phyloP scores from a whole-genome alignment of 2,113 vertebrate species.

The Acanthisitta chloris region DNA sequence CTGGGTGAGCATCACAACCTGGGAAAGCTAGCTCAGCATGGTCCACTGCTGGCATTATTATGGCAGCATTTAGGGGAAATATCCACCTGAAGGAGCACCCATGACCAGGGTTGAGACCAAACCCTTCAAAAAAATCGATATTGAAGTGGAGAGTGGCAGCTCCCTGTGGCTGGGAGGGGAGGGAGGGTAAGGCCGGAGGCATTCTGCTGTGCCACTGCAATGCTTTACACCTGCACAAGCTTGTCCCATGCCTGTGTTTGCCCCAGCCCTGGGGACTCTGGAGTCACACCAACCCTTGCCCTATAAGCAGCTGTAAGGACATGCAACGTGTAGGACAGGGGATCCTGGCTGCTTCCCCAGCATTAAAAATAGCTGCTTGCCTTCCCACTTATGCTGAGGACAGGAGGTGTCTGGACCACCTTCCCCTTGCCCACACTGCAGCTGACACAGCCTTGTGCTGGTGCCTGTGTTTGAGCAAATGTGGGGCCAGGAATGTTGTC shows the following conservation, averaged over 20 bases:
- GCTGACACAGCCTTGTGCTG: neutral
- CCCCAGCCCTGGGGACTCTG: too few relatives aligned
- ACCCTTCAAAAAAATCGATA: neutral
- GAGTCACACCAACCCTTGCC: neutral
- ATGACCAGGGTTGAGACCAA: neutral
- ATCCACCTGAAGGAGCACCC: neutral
- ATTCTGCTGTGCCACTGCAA: accelerated
- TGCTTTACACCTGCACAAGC: neutral
- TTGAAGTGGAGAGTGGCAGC: neutral
- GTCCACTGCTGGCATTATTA: neutral
- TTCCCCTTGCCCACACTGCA: neutral
- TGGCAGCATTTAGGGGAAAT: neutral
- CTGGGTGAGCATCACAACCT: neutral
- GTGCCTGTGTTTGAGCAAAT: neutral
- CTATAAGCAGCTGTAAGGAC: neutral
- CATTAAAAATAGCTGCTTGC: neutral
- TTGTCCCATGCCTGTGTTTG: accelerated
- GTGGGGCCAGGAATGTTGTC: neutral
- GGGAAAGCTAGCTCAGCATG: neutral
- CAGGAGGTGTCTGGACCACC: neutral
- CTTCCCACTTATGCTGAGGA: neutral
- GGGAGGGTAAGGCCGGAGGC: neutral
- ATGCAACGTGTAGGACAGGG: accelerated
- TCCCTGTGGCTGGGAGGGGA: accelerated
- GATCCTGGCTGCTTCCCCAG: neutral